phyloP scores from a whole-genome alignment of 2,888 invertebrate species.

The Dolomedes plantarius region DNA sequence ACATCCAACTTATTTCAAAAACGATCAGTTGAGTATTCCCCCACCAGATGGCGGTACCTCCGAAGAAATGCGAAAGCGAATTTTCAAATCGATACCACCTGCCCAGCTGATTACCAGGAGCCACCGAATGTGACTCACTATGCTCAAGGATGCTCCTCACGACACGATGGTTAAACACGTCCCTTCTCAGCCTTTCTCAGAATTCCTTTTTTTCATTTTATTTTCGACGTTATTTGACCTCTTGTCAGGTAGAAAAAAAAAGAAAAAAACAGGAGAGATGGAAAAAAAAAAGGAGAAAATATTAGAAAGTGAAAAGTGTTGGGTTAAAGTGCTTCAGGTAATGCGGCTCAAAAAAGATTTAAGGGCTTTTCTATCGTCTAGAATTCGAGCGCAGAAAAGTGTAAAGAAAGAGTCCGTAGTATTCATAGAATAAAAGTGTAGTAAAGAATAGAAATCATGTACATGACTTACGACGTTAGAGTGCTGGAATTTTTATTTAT shows the following conservation, averaged over 20 bases:
- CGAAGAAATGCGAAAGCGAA: neutral
- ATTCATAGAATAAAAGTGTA: neutral
- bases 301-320: neutral
- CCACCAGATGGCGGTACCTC: neutral
- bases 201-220: neutral
- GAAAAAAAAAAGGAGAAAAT: neutral
- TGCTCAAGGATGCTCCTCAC: conserved; percentile 8
- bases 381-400: neutral
- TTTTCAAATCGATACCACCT: conserved; percentile 5
- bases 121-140: neutral
- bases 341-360: neutral
- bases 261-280: neutral
- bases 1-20: neutral
- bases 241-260: neutral
- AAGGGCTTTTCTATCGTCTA: neutral
- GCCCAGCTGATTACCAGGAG: conserved; percentile 8
- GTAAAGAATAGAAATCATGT: neutral
- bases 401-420: neutral
- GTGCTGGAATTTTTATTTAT: too few species aligned
- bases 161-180: conserved; percentile 12
- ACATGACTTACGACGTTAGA: too few species aligned
- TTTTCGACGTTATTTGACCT: conserved; percentile 1
- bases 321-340: conserved; percentile 3
- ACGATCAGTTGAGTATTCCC: neutral
- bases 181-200: neutral